These are phyloP conservation scores for Peromyscus eremicus DNA, from an alignment of 2,797 vertebrate species.

Conservation along the genomic window DNA sequence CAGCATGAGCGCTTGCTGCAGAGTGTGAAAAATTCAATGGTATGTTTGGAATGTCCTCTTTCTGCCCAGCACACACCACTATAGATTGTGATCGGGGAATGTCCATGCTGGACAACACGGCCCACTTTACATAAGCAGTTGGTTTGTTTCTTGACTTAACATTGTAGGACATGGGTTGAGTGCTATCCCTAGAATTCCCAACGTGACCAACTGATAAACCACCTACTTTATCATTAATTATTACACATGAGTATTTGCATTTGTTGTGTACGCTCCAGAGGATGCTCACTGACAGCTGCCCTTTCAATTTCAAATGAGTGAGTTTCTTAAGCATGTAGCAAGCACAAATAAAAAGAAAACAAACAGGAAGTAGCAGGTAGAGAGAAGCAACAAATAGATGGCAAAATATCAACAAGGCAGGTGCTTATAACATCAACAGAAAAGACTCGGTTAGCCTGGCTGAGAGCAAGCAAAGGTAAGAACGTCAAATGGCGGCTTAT, in stretches of 20 bases:
- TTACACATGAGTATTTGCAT: accelerated
- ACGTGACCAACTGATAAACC: not conserved
- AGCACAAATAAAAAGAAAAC: not conserved
- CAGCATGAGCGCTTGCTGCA: constrained; percentile 89
- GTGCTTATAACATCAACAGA: not conserved
- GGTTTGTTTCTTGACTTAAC: not conserved
- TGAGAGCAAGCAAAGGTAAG: too few relatives aligned
- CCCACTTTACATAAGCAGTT: not conserved
- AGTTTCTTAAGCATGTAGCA: not conserved
- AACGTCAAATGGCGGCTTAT: accelerated
- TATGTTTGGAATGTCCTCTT: constrained; percentile 72
- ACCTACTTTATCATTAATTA: not conserved
- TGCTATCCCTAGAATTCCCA: not conserved
- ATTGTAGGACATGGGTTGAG: not conserved
- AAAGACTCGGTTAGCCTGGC: not conserved
- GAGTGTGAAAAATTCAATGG: constrained; percentile 89
- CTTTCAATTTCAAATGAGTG: not conserved
- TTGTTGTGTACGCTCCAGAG: too few relatives aligned
- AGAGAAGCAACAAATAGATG: not conserved
- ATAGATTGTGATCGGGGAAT: accelerated
- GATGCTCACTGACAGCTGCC: not conserved
- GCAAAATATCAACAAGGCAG: not conserved
- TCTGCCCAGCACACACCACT: accelerated
- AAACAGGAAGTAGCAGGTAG: not conserved
- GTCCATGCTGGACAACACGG: not conserved